These are phyloP conservation scores for Zaprionus davidi DNA, from an alignment of 1,140 invertebrate genomes.

Conservation along the genomic window DNA sequence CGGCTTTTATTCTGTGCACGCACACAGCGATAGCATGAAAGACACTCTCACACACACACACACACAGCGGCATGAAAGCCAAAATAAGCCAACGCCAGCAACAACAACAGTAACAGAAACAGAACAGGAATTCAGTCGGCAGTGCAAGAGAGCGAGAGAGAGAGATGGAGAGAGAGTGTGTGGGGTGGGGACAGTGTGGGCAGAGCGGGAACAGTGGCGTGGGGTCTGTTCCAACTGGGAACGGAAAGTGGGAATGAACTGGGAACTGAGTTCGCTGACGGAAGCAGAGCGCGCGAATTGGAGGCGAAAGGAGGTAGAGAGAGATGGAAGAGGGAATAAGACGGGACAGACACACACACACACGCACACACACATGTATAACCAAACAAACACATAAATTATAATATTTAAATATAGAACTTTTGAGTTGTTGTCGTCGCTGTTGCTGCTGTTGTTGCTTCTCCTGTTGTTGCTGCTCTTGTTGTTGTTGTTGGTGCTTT, in stretches of 20 bases:
- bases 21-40: constrained; percentile 26
- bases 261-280: constrained; percentile 55
- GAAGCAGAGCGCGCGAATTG: constrained; percentile 40
- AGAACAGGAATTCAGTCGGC: constrained; percentile 67
- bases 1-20: constrained; percentile 57
- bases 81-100: constrained; percentile 66
- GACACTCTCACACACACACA: constrained; percentile 29
- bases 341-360: constrained; percentile 55
- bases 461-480: constrained; percentile 23
- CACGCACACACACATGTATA: constrained; percentile 45
- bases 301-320: constrained; percentile 8
- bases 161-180: constrained; percentile 7
- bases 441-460: constrained; percentile 22
- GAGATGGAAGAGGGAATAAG: constrained; percentile 20
- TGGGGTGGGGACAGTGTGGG: not conserved
- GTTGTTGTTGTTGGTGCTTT: constrained; percentile 50
- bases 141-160: constrained; percentile 26
- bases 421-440: constrained; percentile 76
- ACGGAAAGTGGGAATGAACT: constrained; percentile 59
- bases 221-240: constrained; percentile 35
- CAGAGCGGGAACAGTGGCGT: not conserved
- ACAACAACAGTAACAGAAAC: constrained; percentile 21
- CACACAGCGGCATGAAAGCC: constrained; percentile 69
- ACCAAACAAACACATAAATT: constrained; percentile 81
- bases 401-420: constrained; percentile 83